phyloP scores from a whole-genome alignment of 2,888 invertebrate genomes.

The Tromatobia lineatoria region DNA sequence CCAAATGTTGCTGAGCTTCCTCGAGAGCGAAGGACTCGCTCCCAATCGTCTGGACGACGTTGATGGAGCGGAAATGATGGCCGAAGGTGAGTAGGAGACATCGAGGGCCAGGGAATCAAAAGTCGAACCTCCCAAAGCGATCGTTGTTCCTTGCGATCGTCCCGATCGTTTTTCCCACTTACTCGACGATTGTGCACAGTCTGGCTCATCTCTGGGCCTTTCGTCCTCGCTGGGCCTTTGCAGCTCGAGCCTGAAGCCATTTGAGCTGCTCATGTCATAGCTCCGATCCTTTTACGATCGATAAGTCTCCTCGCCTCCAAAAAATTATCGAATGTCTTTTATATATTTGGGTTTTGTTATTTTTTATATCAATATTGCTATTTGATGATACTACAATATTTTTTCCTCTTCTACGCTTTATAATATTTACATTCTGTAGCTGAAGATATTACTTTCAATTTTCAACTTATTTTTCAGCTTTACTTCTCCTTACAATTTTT shows the following conservation, averaged over 20 bases:
- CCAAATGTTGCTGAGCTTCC: constrained; percentile 65
- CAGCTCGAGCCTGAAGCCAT: constrained; percentile 65
- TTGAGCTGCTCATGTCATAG: constrained; percentile 74
- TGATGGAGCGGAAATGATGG: constrained; percentile 24
- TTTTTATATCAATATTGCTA: too few relatives aligned
- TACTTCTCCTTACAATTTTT: too few relatives aligned
- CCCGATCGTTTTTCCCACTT: constrained; percentile 42
- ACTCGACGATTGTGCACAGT: constrained; percentile 45
- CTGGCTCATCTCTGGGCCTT: constrained; percentile 35
- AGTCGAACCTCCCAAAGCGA: constrained; percentile 74
- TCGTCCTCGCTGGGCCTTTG: constrained; percentile 34
- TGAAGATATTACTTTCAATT: too few relatives aligned
- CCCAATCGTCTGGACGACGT: constrained; percentile 4
- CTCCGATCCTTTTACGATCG: constrained; percentile 56
- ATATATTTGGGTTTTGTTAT: background rate
- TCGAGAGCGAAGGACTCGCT: constrained; percentile 29
- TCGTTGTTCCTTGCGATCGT: constrained; percentile 67
- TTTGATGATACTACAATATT: too few relatives aligned
- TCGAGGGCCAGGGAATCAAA: constrained; percentile 81
- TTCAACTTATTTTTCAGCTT: too few relatives aligned
- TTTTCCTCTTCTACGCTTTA: too few relatives aligned
- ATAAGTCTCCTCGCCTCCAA: background rate
- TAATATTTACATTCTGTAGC: too few relatives aligned
- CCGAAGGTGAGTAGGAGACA: constrained; percentile 76
- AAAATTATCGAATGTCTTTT: background rate